These are phyloP conservation scores for Gorilla gorilla DNA, from an alignment of 2,113 vertebrate species.

Conservation along the genomic window DNA sequence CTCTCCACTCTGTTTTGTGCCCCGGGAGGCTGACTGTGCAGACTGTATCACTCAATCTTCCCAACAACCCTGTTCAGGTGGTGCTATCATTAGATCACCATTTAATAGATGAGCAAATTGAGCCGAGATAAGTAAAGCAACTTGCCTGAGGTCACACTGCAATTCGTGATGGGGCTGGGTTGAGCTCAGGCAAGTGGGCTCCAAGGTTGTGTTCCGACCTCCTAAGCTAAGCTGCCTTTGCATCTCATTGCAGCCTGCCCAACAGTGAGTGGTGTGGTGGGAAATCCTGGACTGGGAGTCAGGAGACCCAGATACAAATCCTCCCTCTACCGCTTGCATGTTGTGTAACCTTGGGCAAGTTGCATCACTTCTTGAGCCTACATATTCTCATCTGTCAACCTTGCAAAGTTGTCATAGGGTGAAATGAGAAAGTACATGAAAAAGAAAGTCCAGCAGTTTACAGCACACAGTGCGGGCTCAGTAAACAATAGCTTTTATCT, in stretches of 20 bases:
- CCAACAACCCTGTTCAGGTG: not conserved
- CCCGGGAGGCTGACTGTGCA: not conserved
- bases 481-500: not conserved
- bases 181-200: not conserved
- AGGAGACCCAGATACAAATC: not conserved
- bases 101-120: not conserved
- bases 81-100: not conserved
- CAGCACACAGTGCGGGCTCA: not conserved
- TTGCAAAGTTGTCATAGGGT: not conserved
- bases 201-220: too few relatives aligned
- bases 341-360: not conserved
- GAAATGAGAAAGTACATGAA: not conserved
- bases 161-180: not conserved
- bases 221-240: not conserved
- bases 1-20: not conserved
- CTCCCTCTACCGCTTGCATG: not conserved
- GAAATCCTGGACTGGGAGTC: not conserved
- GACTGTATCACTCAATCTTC: not conserved
- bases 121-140: not conserved
- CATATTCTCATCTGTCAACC: not conserved
- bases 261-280: not conserved
- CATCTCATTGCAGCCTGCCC: not conserved
- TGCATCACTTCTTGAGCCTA: not conserved
- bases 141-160: not conserved
- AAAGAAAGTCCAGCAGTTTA: not conserved